Base-by-base conservation (phyloP, 2,113 vertebrate species). In the Acanthochromis polyacanthus region DNA sequence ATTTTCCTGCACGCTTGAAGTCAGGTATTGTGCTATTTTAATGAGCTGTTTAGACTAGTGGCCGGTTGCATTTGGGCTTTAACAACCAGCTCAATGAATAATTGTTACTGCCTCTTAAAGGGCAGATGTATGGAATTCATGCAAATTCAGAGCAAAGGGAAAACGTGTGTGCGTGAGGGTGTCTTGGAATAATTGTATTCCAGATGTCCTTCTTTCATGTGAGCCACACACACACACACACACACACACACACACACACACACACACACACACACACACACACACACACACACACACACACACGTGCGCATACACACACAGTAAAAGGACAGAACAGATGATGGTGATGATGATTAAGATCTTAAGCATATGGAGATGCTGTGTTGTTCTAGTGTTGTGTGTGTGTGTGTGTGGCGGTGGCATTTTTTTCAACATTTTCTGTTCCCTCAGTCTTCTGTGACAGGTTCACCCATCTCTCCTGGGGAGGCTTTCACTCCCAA, bases 401-500 rank as follows among this genome's bases (percentile, higher is more conserved):
- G 23, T 57, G 38, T 57, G 12, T 57, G 50, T 66, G 19, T 59
- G 36, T 55, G 40, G 4, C 11, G 50, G 15, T 32, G 56, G 28
- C 1, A 0, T 5, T 36, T 17, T 60, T 50, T 28, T 74, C 16
- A 81, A 73, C 50, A 62, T 73, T 78, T 36, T 82, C 78, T 84
- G 81, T 88, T 83, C 82, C 84, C 83, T 79, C 85, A 84, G 91
- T 91, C 87, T 91, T 84, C 51, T 32, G 64, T 93, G 93, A 93
- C 91, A 92, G 89, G 85, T 91, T 91, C 82, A 65, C 84, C 89
- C 89, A 79, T 86, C 85, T 93, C 93, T 92, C 92, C 82, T 74
- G 91, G 90, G 93, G 91, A 92, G 87, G 87, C 88, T 89, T 93
- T 94, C 93, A 92, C 90, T 92, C 91, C 81, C 88, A 94, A 92